Evolutionary conservation across 37 sponge, comb jelly and placozoan species (phyloP).

Genomic region (Halisarca cf. caerulea): DNA sequence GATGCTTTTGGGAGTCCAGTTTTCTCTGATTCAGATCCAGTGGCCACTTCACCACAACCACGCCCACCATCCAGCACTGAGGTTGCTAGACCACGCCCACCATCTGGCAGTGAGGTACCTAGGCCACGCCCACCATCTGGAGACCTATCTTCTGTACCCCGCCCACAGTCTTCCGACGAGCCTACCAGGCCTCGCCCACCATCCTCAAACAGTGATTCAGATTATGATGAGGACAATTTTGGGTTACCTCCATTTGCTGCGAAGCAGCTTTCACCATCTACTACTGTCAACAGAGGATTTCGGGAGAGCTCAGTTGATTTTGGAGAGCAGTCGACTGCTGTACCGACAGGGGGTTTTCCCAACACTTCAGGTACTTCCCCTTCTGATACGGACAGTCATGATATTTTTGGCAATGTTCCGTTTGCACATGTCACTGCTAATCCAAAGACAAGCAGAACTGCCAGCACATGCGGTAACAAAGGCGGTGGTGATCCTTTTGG

Average conservation of each 20-base stretch:
- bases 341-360: no score
- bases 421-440: not conserved
- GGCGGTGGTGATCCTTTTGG: not conserved
- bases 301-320: no score
- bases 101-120: not conserved
- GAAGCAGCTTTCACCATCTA: not conserved
- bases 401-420: slow-evolving; percentile 39
- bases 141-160: not conserved
- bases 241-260: slow-evolving; percentile 5
- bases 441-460: not conserved
- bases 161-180: not conserved
- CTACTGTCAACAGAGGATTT: not conserved
- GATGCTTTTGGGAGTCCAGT: no score
- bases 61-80: not conserved
- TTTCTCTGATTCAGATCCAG: no score
- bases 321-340: no score
- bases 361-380: not conserved
- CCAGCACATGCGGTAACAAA: not conserved
- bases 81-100: not conserved
- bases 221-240: slow-evolving; percentile 17
- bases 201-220: not conserved
- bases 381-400: not conserved
- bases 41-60: no score
- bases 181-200: not conserved
- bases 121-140: not conserved